These are phyloP conservation scores for Oreocharis arfaki DNA, from an alignment of 2,113 vertebrate genomes.

Conservation along the genomic window DNA sequence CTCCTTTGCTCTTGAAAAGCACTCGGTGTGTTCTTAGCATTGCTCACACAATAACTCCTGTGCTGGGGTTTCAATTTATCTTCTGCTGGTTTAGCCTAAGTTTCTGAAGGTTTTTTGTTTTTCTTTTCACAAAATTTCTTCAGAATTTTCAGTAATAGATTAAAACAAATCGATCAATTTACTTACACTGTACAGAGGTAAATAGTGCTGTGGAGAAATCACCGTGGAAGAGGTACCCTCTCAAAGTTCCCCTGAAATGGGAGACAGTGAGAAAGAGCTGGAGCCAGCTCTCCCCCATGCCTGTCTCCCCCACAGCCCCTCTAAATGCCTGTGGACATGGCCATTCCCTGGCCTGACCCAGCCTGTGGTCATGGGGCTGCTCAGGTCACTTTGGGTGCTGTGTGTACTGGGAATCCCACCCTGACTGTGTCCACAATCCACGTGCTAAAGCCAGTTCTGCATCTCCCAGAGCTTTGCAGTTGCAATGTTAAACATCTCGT, in stretches of 20 bases:
- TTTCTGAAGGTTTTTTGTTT: background rate
- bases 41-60: background rate
- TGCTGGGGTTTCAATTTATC: background rate
- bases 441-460: background rate
- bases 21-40: background rate
- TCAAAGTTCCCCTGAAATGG: background rate
- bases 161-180: background rate
- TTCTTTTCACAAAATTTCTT: background rate
- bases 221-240: background rate
- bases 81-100: background rate
- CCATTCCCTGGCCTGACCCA: background rate
- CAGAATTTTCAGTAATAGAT: background rate
- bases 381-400: background rate
- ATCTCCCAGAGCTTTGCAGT: background rate
- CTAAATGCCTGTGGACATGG: accelerated
- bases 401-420: background rate
- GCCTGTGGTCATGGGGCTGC: background rate
- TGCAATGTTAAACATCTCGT: background rate
- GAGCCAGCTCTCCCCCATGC: background rate
- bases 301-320: background rate
- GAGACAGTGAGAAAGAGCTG: background rate
- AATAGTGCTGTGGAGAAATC: background rate
- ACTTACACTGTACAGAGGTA: background rate
- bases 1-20: background rate
- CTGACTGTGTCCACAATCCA: background rate